A percentile compares a stretch with the other conserved stretches of the same genome.
These are phyloP conservation scores for Onychostruthus taczanowskii DNA, from an alignment of 2,113 vertebrate species.

Conservation along the genomic window DNA sequence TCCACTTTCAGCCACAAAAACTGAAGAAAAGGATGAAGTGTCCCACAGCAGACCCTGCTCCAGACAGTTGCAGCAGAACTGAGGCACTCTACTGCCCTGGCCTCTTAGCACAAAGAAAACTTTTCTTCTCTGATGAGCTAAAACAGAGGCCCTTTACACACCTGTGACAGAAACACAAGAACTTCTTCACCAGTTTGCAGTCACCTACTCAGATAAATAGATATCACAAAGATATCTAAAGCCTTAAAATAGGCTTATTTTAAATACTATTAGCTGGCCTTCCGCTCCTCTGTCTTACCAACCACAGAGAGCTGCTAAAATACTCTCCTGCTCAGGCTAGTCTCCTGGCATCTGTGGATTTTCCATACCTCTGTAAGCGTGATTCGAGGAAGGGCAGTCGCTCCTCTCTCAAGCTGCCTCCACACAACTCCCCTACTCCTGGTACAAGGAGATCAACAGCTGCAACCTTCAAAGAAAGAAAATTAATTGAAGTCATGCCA, in stretches of 20 bases:
- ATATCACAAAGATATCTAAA: background rate
- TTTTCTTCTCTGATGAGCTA: background rate
- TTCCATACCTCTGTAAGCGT: constrained; percentile 81
- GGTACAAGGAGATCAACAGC: constrained; percentile 95
- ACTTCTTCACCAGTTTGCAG: background rate
- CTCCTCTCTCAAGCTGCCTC: constrained; percentile 93
- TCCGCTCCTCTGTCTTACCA: background rate
- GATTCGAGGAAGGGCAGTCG: constrained; percentile 79
- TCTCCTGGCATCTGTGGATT: background rate
- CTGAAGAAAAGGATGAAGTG: background rate
- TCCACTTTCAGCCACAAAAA: background rate
- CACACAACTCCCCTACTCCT: constrained; percentile 90
- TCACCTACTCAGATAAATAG: background rate
- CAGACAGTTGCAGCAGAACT: background rate
- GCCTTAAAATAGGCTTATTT: background rate
- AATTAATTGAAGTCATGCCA: background rate
- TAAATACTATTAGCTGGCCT: background rate
- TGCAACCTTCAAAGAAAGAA: constrained; percentile 78
- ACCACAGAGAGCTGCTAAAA: background rate
- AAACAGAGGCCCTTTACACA: background rate
- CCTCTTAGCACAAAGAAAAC: background rate
- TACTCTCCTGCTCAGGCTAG: background rate
- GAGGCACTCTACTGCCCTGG: background rate
- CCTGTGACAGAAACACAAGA: background rate
- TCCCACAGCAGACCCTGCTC: background rate